Percentiles rank a stretch among this genome's conserved stretches.
These are phyloP conservation scores for Panthera leo DNA, from an alignment of 2,113 vertebrate species.

Conservation along the genomic window DNA sequence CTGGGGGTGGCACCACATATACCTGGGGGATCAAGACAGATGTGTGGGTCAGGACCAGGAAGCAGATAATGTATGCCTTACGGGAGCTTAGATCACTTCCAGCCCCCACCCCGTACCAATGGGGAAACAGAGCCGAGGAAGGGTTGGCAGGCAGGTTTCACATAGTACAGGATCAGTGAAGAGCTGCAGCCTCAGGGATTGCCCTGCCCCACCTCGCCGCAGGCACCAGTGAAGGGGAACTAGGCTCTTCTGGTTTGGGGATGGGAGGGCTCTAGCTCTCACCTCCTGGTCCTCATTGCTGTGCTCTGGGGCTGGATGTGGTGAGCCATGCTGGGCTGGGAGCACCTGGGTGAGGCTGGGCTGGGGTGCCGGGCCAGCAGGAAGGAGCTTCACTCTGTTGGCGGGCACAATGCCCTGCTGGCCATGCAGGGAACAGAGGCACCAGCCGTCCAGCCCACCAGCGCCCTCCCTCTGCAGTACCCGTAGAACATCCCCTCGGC, in stretches of 20 bases:
- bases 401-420: slow-evolving; percentile 94
- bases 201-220: background rate
- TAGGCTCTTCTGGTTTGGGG: background rate
- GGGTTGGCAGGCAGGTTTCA: background rate
- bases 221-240: background rate
- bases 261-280: slow-evolving; percentile 5
- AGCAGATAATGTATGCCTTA: background rate
- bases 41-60: background rate
- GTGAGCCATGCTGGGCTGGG: slow-evolving; percentile 74
- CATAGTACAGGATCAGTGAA: background rate
- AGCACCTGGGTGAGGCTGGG: slow-evolving; percentile 85
- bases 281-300: slow-evolving; percentile 73
- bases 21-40: slow-evolving; percentile 83
- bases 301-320: slow-evolving; percentile 49
- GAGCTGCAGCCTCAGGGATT: background rate
- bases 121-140: background rate
- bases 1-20: slow-evolving; percentile 82
- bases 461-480: slow-evolving; percentile 89
- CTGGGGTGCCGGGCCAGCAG: slow-evolving; percentile 83
- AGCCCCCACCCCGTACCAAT: background rate
- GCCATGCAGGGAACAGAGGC: slow-evolving; percentile 93
- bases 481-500: slow-evolving; percentile 94
- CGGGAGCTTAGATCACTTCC: background rate
- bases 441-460: slow-evolving; percentile 91
- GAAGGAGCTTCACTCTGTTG: slow-evolving; percentile 91